Evolutionary conservation across 2,888 invertebrate genomes (phyloP).

Genomic region (Melanophora roralis): DNA sequence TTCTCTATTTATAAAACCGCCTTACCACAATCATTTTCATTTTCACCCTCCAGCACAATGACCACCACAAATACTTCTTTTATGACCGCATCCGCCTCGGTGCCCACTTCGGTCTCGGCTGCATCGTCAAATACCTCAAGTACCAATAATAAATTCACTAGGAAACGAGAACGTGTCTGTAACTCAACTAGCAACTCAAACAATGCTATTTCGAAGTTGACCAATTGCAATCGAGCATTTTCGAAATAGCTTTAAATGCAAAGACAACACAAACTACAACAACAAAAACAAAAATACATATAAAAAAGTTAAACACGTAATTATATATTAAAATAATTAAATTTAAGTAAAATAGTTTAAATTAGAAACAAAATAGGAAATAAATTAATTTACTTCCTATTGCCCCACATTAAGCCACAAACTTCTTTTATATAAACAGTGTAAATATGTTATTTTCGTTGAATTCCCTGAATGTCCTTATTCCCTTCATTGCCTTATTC

Average conservation of each 20-base stretch:
- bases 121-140: conserved; percentile 69
- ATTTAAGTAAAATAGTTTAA: no score
- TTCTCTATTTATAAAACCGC: conserved; percentile 48
- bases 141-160: conserved; percentile 74
- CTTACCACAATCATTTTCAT: conserved; percentile 56
- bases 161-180: conserved; percentile 76
- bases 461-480: neutral
- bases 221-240: conserved; percentile 74
- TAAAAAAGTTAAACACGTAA: conserved; percentile 26
- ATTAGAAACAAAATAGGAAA: neutral
- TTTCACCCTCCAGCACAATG: conserved; percentile 57
- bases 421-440: neutral
- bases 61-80: conserved; percentile 51
- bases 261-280: conserved; percentile 3
- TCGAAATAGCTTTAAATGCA: conserved; percentile 68
- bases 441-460: conserved; percentile 30
- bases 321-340: no score
- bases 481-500: neutral
- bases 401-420: neutral
- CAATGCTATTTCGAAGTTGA: conserved; percentile 72
- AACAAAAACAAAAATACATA: neutral
- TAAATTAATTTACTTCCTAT: conserved; percentile 7
- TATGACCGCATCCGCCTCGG: conserved; percentile 60
- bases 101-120: conserved; percentile 57
- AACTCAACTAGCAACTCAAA: conserved; percentile 69